These are phyloP conservation scores for Hartigia nigra DNA, from an alignment of 2,888 invertebrate species.

Conservation along the genomic window DNA sequence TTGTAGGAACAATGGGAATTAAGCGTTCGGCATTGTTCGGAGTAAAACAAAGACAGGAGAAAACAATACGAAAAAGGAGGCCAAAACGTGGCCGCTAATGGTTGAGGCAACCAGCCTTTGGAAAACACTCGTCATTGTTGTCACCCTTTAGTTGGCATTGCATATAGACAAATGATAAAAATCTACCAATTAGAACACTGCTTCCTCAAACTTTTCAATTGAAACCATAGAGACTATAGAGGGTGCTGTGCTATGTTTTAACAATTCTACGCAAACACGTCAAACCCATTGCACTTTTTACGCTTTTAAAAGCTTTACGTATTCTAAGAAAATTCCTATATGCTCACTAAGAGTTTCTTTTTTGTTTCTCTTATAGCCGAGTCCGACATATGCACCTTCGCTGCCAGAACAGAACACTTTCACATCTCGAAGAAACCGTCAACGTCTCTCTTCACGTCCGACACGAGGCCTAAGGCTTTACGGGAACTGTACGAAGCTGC, in stretches of 20 bases:
- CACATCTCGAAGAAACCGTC: slow-evolving; percentile 76
- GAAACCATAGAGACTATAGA: too few species aligned
- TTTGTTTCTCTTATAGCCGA: slow-evolving; percentile 78
- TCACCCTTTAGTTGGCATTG: not conserved
- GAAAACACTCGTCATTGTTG: slow-evolving; percentile 32
- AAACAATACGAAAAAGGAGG: slow-evolving; percentile 28
- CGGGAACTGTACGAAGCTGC: slow-evolving; percentile 84
- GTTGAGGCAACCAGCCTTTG: slow-evolving; percentile 23
- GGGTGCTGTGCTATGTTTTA: not conserved
- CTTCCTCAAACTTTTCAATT: not conserved
- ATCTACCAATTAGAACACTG: not conserved
- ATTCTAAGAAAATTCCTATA: not conserved
- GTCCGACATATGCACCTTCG: slow-evolving; percentile 91
- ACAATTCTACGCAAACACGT: not conserved
- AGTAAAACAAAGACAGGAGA: slow-evolving; percentile 36
- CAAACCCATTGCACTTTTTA: not conserved
- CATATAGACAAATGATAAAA: not conserved
- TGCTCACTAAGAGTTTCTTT: not conserved
- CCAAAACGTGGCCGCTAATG: slow-evolving; percentile 37
- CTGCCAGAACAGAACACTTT: slow-evolving; percentile 82
- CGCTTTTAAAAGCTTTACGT: not conserved
- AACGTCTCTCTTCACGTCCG: slow-evolving; percentile 80
- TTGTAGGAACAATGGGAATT: slow-evolving; percentile 35
- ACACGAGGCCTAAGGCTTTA: slow-evolving; percentile 80
- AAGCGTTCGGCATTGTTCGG: slow-evolving; percentile 37